phyloP scores from a whole-genome alignment of 2,888 invertebrate genomes.

The Melieria picta region DNA sequence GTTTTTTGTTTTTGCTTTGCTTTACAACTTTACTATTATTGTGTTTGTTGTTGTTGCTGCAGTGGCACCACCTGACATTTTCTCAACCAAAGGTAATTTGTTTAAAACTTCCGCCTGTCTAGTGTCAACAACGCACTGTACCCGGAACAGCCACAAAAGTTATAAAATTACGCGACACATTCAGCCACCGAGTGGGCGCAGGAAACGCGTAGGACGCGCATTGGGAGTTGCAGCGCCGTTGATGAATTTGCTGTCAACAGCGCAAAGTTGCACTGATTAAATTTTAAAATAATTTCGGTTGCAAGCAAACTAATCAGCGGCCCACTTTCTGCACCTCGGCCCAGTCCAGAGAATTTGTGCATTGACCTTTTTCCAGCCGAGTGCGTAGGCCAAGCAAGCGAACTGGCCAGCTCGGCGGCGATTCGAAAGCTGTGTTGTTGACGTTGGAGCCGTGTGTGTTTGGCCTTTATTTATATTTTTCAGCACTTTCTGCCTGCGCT shows the following conservation, averaged over 20 bases:
- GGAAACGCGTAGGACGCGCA: background rate
- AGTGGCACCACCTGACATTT: no score
- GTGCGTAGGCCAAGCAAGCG: conserved; percentile 8
- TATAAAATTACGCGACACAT: background rate
- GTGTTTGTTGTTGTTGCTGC: no score
- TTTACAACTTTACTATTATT: no score
- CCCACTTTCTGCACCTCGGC: no score
- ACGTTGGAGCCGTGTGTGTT: background rate
- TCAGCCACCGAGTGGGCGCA: background rate
- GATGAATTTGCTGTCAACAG: no score
- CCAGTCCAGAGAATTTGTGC: conserved; percentile 14
- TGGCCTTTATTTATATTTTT: background rate
- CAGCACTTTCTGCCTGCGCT: background rate
- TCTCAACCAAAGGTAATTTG: no score
- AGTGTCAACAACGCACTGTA: background rate
- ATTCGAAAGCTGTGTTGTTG: background rate
- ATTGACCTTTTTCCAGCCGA: conserved; percentile 30
- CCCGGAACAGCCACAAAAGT: conserved; percentile 3
- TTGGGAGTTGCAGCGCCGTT: background rate
- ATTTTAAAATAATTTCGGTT: no score
- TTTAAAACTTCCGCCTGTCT: no score
- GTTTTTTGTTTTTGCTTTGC: no score
- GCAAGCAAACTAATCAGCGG: no score
- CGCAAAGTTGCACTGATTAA: no score
- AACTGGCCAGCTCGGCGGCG: background rate